phyloP scores from a whole-genome alignment of 2,888 invertebrate species.

The Tanypteryx hageni region DNA sequence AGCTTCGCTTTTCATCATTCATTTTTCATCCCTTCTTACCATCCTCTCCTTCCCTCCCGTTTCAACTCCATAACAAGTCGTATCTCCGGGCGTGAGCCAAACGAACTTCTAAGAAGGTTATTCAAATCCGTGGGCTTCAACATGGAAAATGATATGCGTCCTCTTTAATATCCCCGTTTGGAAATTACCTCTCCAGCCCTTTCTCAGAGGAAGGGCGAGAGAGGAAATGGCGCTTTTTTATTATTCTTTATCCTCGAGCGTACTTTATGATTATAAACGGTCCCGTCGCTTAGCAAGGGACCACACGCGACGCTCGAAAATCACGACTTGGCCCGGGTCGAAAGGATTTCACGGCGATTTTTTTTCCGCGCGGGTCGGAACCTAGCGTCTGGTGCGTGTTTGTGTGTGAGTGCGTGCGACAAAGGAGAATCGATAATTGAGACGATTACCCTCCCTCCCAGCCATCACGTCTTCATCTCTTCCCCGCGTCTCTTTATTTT shows the following conservation, averaged over 20 bases:
- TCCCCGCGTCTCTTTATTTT: not conserved
- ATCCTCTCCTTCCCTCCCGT: not conserved
- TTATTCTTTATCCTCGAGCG: slow-evolving; percentile 31
- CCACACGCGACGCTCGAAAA: slow-evolving; percentile 22
- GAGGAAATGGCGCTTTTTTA: slow-evolving; percentile 4
- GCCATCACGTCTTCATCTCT: not conserved
- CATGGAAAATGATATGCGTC: slow-evolving; percentile 42
- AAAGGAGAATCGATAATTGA: slow-evolving; percentile 47
- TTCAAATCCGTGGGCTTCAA: not conserved
- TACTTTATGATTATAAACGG: slow-evolving; percentile 56
- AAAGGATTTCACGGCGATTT: slow-evolving; percentile 46
- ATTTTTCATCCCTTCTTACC: not conserved
- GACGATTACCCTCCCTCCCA: not conserved
- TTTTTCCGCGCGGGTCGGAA: not conserved
- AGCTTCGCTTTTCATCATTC: too few relatives aligned
- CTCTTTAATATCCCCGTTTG: not conserved
- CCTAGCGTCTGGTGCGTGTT: too few relatives aligned
- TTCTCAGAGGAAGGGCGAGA: not conserved
- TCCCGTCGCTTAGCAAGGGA: not conserved
- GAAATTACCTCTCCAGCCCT: slow-evolving; percentile 10
- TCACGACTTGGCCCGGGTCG: not conserved
- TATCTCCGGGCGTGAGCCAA: not conserved
- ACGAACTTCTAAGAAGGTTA: not conserved
- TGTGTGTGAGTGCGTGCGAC: not conserved
- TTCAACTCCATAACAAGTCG: not conserved